These are phyloP conservation scores for Gallinago paraguaiae DNA, from an alignment of 2,113 vertebrate genomes.

Conservation along the genomic window DNA sequence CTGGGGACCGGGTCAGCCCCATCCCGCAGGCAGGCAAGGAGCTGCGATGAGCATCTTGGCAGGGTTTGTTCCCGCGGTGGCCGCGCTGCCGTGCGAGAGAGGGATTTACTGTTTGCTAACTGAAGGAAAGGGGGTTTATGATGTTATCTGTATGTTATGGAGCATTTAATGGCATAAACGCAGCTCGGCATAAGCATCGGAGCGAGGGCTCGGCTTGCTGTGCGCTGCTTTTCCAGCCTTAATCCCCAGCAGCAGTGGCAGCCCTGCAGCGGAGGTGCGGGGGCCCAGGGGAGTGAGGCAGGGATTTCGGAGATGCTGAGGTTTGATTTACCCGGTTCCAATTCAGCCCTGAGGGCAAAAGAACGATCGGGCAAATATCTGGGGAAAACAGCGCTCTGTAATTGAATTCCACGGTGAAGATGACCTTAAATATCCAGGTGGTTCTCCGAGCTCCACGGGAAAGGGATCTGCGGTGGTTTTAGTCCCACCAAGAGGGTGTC, in stretches of 20 bases:
- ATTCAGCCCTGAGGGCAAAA: background rate
- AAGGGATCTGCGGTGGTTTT: background rate
- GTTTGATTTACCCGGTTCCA: fast-evolving
- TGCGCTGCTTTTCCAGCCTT: background rate
- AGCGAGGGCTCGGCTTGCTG: background rate
- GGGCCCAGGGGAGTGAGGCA: background rate
- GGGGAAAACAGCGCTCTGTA: fast-evolving
- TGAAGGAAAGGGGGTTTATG: slow-evolving; percentile 16
- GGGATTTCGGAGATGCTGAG: fast-evolving
- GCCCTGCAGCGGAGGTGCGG: background rate
- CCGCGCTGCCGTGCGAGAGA: background rate
- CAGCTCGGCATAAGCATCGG: background rate
- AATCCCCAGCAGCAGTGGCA: background rate
- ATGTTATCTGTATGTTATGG: background rate
- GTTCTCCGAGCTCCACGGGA: fast-evolving
- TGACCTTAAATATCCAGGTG: background rate
- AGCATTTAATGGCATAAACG: background rate
- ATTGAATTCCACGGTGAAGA: fast-evolving
- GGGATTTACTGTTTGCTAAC: slow-evolving; percentile 39
- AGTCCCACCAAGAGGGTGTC: background rate
- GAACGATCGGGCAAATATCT: fast-evolving
- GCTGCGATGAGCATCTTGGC: background rate
- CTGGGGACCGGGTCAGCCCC: background rate
- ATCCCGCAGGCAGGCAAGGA: fast-evolving
- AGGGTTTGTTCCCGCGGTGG: background rate